Percentiles rank a stretch among this genome's conserved stretches.
phyloP scores from a whole-genome alignment of 2,797 vertebrate genomes.

The Arremon aurantiirostris region DNA sequence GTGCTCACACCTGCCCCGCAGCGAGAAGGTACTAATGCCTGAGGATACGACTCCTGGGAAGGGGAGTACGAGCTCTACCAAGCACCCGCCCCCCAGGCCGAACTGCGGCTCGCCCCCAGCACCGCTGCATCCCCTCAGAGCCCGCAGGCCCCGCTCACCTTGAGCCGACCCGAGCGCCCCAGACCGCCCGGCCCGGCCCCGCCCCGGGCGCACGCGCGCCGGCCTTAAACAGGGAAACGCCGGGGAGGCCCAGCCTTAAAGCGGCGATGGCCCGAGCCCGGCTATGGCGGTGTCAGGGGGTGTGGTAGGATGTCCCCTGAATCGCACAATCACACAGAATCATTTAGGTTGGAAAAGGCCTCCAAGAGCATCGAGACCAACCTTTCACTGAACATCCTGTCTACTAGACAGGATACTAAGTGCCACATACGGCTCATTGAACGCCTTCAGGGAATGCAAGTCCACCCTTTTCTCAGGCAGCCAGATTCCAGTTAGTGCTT shows the following conservation, averaged over 20 bases:
- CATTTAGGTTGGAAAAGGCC: accelerated
- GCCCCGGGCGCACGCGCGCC: background rate
- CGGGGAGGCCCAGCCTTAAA: accelerated
- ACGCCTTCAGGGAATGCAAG: no score
- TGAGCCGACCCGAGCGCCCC: no score
- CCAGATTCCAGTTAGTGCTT: background rate
- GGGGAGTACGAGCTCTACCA: accelerated
- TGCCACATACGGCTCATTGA: accelerated
- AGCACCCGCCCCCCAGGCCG: background rate
- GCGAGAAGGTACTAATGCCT: background rate
- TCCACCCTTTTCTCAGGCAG: background rate
- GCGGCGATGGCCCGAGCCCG: accelerated
- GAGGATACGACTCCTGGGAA: accelerated
- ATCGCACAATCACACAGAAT: accelerated
- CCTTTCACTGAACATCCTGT: background rate
- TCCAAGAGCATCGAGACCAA: no score
- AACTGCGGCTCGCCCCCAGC: accelerated
- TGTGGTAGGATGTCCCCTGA: accelerated
- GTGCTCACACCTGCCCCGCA: accelerated
- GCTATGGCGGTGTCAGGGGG: accelerated
- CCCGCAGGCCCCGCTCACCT: background rate
- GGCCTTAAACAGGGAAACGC: accelerated
- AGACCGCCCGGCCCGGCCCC: accelerated
- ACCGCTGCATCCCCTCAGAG: accelerated
- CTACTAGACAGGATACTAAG: background rate